Conservation (phyloP, 2,797 vertebrate genomes). For the Urosaurus nigricauda region DNA sequence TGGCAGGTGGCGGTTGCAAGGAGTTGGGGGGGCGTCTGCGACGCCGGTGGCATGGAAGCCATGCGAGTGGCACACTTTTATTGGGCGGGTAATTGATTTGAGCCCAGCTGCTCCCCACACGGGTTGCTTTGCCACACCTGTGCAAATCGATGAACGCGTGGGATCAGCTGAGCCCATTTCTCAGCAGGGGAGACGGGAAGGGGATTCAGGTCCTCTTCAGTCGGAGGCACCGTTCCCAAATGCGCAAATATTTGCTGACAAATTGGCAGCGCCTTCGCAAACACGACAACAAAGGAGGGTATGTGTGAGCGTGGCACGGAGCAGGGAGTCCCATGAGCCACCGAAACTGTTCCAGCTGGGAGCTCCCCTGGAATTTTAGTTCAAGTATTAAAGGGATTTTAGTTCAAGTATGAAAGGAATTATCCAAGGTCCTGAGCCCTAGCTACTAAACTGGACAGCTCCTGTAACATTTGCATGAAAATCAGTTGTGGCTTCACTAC, state of each 20-base stretch:
- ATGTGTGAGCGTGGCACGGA: not conserved
- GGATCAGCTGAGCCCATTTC: not conserved
- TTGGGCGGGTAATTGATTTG: not conserved
- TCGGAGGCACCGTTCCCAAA: not conserved
- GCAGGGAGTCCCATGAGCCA: not conserved
- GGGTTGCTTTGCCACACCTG: not conserved
- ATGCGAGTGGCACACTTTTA: not conserved
- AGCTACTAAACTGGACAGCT: no score
- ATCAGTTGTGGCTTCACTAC: no score
- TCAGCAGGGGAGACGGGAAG: not conserved
- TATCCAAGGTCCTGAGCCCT: no score
- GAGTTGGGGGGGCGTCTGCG: not conserved
- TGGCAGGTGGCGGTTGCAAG: not conserved
- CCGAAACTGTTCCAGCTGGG: no score
- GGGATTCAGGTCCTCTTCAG: not conserved
- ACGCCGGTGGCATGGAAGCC: not conserved
- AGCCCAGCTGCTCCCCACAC: rapidly evolving
- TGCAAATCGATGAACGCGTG: rapidly evolving
- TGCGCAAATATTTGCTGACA: not conserved
- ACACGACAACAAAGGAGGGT: not conserved
- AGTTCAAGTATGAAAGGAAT: no score
- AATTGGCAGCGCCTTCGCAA: not conserved
- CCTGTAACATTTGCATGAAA: no score
- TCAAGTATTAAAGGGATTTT: no score
- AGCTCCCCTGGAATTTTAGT: no score